Percentiles rank a stretch among this genome's conserved stretches.
Evolutionary conservation across 2,888 invertebrate genomes (phyloP).

Genomic region (Melinopterus prodromus): DNA sequence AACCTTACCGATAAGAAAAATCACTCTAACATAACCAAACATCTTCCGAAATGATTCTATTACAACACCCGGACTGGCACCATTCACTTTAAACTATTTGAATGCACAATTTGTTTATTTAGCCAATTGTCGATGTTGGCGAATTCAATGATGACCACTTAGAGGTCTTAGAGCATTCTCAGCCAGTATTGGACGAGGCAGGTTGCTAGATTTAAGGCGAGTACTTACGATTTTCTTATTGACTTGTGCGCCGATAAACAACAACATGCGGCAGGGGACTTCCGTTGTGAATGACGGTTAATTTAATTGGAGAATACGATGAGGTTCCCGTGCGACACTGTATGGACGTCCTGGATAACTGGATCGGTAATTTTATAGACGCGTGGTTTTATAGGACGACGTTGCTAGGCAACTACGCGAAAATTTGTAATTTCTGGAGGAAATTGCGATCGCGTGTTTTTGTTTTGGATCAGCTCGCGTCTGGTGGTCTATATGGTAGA

Average conservation of each 20-base stretch:
- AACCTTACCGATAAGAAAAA: background rate
- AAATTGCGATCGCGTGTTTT: background rate
- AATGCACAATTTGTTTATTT: slow-evolving; percentile 4
- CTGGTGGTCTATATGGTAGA: background rate
- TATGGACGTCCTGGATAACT: background rate
- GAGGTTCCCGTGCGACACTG: background rate
- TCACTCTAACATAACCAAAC: background rate
- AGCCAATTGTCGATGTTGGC: background rate
- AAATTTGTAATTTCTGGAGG: background rate
- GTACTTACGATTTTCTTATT: no score
- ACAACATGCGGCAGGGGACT: background rate
- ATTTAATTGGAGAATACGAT: no score
- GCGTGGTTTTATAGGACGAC: background rate
- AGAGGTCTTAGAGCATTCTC: background rate
- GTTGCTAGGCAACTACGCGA: background rate
- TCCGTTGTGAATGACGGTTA: no score
- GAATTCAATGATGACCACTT: background rate
- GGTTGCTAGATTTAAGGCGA: background rate
- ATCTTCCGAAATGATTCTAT: background rate
- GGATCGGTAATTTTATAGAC: background rate
- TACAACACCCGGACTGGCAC: background rate
- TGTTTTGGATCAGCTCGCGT: background rate
- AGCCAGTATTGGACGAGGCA: background rate
- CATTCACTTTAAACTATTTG: background rate
- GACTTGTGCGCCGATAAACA: background rate